Evolutionary conservation across 2,113 vertebrate species (phyloP).

Genomic region (Cavia aperea): DNA sequence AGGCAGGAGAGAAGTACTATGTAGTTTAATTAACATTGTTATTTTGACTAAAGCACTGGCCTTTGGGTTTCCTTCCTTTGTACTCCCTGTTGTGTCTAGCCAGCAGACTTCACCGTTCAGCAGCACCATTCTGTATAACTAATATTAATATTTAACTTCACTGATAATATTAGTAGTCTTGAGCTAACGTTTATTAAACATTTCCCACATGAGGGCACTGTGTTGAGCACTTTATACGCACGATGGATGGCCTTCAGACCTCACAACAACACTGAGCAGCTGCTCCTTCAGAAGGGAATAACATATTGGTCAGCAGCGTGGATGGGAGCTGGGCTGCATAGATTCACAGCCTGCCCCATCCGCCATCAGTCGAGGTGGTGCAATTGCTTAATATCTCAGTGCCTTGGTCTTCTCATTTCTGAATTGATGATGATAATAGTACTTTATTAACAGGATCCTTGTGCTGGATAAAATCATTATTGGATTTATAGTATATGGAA

Average conservation of each 20-base stretch:
- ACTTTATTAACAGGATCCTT: not conserved
- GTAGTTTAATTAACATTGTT: not conserved
- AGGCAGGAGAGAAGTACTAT: not conserved
- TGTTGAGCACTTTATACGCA: not conserved
- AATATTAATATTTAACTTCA: not conserved
- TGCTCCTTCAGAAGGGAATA: not conserved
- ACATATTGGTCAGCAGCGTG: not conserved
- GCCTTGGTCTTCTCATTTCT: not conserved
- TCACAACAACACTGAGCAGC: not conserved
- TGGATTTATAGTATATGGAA: not conserved
- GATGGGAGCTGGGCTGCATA: not conserved
- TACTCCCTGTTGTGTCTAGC: not conserved
- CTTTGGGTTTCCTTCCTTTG: not conserved
- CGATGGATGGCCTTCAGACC: not conserved
- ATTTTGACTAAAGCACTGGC: not conserved
- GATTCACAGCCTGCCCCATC: not conserved
- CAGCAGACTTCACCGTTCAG: not conserved
- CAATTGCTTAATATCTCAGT: not conserved
- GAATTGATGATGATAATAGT: not conserved
- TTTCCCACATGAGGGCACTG: not conserved
- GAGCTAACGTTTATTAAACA: not conserved
- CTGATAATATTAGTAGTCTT: not conserved
- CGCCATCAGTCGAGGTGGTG: not conserved
- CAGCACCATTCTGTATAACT: not conserved
- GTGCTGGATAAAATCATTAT: not conserved